Percentiles rank a stretch among this genome's conserved stretches.
Evolutionary conservation across 2,797 vertebrate species (phyloP).

Genomic region (Euthynnus affinis): DNA sequence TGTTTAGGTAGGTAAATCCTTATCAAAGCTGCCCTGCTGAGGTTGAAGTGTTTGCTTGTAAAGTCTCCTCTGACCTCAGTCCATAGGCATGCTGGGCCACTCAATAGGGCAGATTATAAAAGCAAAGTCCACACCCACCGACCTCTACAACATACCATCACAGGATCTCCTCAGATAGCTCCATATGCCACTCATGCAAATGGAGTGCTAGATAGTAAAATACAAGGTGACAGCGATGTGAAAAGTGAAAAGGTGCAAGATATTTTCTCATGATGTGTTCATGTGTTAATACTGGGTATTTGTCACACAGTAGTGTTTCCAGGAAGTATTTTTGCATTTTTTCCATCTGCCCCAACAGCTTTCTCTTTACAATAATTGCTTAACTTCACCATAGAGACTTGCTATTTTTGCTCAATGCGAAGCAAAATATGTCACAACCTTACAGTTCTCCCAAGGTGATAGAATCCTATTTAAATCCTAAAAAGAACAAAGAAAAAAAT

Average conservation of each 20-base stretch:
- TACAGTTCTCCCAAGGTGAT: conserved; percentile 53
- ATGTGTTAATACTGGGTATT: conserved; percentile 26
- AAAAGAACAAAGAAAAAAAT: conserved; percentile 63
- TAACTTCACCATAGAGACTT: conserved; percentile 58
- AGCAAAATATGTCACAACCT: conserved; percentile 66
- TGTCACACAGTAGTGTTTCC: conserved; percentile 37
- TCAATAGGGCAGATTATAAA: conserved; percentile 69
- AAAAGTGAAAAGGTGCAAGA: conserved; percentile 8
- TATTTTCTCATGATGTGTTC: conserved; percentile 41
- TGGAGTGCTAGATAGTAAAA: conserved; percentile 28
- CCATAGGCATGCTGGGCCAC: conserved; percentile 71
- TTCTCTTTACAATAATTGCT: conserved; percentile 57
- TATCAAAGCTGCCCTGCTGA: conserved; percentile 71
- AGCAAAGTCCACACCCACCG: conserved; percentile 43
- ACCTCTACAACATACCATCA: conserved; percentile 45
- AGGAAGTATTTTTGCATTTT: conserved; percentile 24
- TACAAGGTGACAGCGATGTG: conserved; percentile 46
- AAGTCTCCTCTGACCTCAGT: conserved; percentile 78
- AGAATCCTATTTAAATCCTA: conserved; percentile 65
- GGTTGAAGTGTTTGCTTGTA: conserved; percentile 67
- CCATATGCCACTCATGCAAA: conserved; percentile 50
- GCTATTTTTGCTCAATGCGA: conserved; percentile 29
- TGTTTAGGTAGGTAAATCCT: conserved; percentile 62
- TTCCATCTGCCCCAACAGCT: conserved; percentile 31
- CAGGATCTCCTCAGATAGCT: conserved; percentile 33